Evolutionary conservation across 2,888 invertebrate species (phyloP).

Genomic region (Chaitophorus viminalis): DNA sequence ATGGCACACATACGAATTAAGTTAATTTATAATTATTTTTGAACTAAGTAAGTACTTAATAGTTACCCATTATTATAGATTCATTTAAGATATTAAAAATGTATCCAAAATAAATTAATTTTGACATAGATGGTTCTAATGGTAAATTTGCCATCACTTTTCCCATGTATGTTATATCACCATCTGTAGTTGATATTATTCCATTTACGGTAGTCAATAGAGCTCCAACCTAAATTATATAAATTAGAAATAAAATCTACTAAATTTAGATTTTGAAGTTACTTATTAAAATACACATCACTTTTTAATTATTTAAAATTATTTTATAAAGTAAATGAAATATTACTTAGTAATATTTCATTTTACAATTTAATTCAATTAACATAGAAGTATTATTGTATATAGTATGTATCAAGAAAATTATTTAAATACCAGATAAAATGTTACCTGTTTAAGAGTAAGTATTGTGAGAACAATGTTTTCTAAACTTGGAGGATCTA

Average conservation of each 20-base stretch:
- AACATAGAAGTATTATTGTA: too few species aligned
- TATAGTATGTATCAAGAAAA: too few species aligned
- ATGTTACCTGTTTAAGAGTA: constrained; percentile 81
- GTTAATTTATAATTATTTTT: too few species aligned
- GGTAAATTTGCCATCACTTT: constrained; percentile 84
- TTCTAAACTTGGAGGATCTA: constrained; percentile 86
- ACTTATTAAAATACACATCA: background rate
- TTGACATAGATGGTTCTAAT: constrained; percentile 82
- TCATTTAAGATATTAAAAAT: constrained; percentile 87
- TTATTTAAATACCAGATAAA: too few species aligned
- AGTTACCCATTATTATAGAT: constrained; percentile 80
- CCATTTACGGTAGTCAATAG: constrained; percentile 72
- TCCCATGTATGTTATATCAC: constrained; percentile 88
- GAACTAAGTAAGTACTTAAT: background rate
- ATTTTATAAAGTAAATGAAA: background rate
- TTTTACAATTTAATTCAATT: too few species aligned
- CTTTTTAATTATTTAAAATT: background rate
- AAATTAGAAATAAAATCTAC: background rate
- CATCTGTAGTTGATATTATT: constrained; percentile 74
- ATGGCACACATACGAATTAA: too few species aligned
- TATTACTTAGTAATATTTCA: too few species aligned
- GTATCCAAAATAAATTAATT: constrained; percentile 86
- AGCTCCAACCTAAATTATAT: constrained; percentile 77
- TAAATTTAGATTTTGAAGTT: background rate
- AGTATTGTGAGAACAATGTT: constrained; percentile 85